A percentile compares a stretch with the other conserved stretches of the same genome.
Conservation (phyloP, 2,113 vertebrate genomes). For the Noctilio leporinus region DNA sequence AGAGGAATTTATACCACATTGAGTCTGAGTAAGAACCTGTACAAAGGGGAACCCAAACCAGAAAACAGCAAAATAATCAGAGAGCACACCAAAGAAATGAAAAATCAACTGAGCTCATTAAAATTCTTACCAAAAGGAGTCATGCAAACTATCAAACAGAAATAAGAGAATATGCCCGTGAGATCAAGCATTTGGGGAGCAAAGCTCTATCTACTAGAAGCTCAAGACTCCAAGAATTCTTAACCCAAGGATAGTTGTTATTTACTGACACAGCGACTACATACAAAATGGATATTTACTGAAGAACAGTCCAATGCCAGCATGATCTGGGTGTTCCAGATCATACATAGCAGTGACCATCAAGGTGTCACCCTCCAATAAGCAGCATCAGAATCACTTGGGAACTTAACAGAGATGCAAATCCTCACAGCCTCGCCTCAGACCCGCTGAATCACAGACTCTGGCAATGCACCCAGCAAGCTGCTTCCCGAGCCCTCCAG, state of each 20-base stretch:
- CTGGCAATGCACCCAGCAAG: not conserved
- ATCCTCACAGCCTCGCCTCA: not conserved
- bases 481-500: not conserved
- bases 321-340: not conserved
- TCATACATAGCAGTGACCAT: not conserved
- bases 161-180: not conserved
- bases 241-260: not conserved
- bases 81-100: not conserved
- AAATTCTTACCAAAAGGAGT: not conserved
- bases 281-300: not conserved
- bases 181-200: not conserved
- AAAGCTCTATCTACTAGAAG: not conserved
- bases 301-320: not conserved
- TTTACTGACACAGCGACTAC: not conserved
- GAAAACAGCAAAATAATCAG: not conserved
- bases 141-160: not conserved
- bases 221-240: not conserved
- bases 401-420: not conserved
- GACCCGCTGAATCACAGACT: not conserved
- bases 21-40: not conserved
- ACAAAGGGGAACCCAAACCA: not conserved
- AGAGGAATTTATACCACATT: not conserved
- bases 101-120: not conserved
- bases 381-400: not conserved
- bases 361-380: not conserved